Conservation (phyloP, 2,888 invertebrate genomes). For the Apotomis betuletana region DNA sequence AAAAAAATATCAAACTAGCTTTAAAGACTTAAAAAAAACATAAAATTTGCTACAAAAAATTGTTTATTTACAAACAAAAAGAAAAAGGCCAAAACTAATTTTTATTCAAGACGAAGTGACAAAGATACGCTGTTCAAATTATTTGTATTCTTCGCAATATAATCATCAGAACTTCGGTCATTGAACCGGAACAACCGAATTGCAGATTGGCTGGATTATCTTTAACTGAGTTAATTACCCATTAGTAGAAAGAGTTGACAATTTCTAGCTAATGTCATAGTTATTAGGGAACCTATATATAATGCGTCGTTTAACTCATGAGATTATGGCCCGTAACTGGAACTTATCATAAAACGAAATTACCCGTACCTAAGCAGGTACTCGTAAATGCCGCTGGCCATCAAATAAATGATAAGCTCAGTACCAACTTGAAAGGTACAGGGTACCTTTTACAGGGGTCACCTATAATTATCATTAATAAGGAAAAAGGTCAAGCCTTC, state of each 20-base stretch:
- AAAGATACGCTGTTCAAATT: too few relatives aligned
- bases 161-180: too few relatives aligned
- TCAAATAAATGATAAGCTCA: conserved; percentile 23
- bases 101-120: too few relatives aligned
- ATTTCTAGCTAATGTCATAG: background rate
- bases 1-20: too few relatives aligned
- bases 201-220: background rate
- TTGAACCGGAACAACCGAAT: too few relatives aligned
- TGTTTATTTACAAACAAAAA: too few relatives aligned
- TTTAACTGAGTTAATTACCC: too few relatives aligned
- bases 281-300: background rate
- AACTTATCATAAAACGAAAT: conserved; percentile 25
- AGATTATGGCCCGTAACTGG: conserved; percentile 4
- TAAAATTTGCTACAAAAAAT: too few relatives aligned
- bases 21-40: too few relatives aligned
- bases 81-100: too few relatives aligned
- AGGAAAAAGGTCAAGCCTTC: conserved; percentile 16
- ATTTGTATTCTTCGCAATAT: too few relatives aligned
- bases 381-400: conserved; percentile 4
- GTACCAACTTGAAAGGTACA: conserved; percentile 7
- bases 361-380: conserved; percentile 15
- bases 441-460: conserved; percentile 12
- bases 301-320: conserved; percentile 17
- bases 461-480: conserved; percentile 33
- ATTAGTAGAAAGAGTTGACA: conserved; percentile 2